Percentiles rank a stretch among this genome's conserved stretches.
These are phyloP conservation scores for Hyposoter dolosus DNA, from an alignment of 2,888 invertebrate species.

Conservation along the genomic window DNA sequence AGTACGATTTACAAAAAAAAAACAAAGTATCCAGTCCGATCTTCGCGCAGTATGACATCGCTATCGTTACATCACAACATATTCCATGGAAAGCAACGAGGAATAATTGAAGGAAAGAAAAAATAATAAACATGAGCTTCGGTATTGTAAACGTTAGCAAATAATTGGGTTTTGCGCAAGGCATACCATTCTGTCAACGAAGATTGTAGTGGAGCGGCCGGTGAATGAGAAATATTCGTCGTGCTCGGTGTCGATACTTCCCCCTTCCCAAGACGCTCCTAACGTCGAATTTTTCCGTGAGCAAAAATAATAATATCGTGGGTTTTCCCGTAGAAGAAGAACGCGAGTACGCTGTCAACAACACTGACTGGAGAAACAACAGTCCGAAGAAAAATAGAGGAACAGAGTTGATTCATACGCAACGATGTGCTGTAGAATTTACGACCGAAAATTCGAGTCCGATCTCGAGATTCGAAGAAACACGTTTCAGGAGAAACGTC, in stretches of 20 bases:
- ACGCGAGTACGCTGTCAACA: not conserved
- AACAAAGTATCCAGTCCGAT: not conserved
- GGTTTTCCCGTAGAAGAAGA: not conserved
- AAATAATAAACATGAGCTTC: not conserved
- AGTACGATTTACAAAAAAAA: not conserved
- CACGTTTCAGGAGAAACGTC: not conserved
- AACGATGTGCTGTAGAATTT: not conserved
- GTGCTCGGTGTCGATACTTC: not conserved
- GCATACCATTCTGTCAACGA: not conserved
- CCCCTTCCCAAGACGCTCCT: not conserved
- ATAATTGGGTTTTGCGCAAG: not conserved
- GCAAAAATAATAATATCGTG: not conserved
- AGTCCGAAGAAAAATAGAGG: not conserved
- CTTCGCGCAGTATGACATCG: not conserved
- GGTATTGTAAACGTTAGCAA: not conserved
- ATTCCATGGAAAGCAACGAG: not conserved
- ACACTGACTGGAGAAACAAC: not conserved
- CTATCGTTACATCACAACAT: not conserved
- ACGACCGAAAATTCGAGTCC: not conserved
- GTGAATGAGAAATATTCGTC: not conserved
- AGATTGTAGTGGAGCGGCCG: not conserved
- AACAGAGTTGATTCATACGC: not conserved
- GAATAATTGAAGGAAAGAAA: not conserved
- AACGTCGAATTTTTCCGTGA: not conserved
- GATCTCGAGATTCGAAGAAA: not conserved